Percentiles rank a stretch among this genome's conserved stretches.
phyloP scores from a whole-genome alignment of 2,888 invertebrate species.

The Ligdia adustata region DNA sequence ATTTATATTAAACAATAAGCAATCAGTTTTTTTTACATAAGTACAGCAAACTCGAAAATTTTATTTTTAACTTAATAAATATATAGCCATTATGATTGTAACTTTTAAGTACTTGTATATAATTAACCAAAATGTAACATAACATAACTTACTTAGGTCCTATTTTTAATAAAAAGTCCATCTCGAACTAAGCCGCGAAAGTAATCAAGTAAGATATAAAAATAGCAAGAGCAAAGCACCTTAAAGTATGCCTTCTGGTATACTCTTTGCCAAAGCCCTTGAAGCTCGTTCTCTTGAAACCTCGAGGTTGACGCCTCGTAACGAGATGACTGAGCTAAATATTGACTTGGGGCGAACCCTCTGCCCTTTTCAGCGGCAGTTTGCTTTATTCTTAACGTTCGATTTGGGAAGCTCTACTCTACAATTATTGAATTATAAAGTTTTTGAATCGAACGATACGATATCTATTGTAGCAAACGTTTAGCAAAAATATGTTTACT shows the following conservation, averaged over 20 bases:
- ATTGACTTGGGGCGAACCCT: conserved; percentile 49
- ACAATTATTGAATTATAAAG: conserved; percentile 36
- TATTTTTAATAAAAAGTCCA: no score
- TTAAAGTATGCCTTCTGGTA: conserved; percentile 29
- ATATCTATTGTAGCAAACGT: conserved; percentile 11
- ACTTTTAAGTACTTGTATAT: no score
- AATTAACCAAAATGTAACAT: no score
- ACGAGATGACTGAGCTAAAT: conserved; percentile 56
- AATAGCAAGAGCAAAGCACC: conserved; percentile 3
- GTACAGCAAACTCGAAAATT: no score
- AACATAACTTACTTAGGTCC: no score
- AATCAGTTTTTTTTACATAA: no score
- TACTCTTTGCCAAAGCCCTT: conserved; percentile 34
- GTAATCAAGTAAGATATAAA: neutral
- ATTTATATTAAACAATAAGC: no score
- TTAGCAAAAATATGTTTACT: no score
- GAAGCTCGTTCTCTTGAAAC: no score
- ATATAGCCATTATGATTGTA: no score
- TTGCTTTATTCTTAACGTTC: conserved; percentile 40
- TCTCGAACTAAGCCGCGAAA: neutral
- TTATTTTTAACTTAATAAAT: no score
- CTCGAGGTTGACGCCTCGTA: conserved; percentile 58
- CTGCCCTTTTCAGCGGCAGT: conserved; percentile 33
- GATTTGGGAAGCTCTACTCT: conserved; percentile 30
- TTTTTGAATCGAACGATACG: conserved; percentile 26